Conservation (phyloP, 2,888 invertebrate genomes). For the Carcina quercana region DNA sequence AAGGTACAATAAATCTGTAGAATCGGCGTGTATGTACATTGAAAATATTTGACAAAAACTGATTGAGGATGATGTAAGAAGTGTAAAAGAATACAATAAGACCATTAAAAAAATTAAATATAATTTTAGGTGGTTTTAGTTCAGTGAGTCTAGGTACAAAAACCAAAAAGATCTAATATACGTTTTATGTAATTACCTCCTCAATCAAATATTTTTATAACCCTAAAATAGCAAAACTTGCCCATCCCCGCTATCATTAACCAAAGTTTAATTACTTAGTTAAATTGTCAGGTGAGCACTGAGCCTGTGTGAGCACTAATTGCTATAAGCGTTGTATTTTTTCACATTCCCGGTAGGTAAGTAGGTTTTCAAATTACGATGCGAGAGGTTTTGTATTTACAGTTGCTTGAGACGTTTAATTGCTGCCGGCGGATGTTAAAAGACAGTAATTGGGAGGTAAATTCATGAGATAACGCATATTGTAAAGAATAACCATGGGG, state of each 20-base stretch:
- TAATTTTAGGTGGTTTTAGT: no score
- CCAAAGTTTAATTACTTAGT: constrained; percentile 50
- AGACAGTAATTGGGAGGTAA: constrained; percentile 62
- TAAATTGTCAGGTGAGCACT: constrained; percentile 48
- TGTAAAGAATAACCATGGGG: constrained; percentile 7
- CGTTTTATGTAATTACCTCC: no score
- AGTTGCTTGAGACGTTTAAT: constrained; percentile 68
- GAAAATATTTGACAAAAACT: no score
- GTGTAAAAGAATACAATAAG: no score
- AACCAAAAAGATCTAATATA: no score
- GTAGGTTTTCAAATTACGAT: constrained; percentile 59
- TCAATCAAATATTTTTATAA: no score
- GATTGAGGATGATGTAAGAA: no score
- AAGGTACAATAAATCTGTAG: no score
- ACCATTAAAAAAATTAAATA: no score
- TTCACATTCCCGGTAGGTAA: constrained; percentile 52
- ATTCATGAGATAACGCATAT: constrained; percentile 51
- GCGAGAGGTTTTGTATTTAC: constrained; percentile 61
- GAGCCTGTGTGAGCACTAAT: constrained; percentile 58
- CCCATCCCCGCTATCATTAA: constrained; percentile 34
- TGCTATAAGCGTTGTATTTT: constrained; percentile 63
- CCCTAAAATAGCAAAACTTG: no score
- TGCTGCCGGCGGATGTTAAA: constrained; percentile 59
- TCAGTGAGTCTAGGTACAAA: no score
- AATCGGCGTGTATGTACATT: no score